These are phyloP conservation scores for Hydrotaea diabolus DNA, from an alignment of 2,888 invertebrate species.

Conservation along the genomic window DNA sequence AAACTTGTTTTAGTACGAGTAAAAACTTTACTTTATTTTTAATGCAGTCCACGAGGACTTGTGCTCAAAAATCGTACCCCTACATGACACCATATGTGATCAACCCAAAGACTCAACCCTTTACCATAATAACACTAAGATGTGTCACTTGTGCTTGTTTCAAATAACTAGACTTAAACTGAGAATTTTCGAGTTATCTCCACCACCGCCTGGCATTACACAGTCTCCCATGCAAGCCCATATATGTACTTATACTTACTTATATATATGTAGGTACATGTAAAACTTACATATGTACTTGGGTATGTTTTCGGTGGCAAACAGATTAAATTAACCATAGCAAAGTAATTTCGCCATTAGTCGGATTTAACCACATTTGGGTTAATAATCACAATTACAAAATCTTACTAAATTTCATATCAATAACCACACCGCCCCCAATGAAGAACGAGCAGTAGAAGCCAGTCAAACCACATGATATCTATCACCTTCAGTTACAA, in stretches of 20 bases:
- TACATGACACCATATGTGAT: too few relatives aligned
- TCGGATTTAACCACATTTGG: slow-evolving; percentile 13
- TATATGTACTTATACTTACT: too few relatives aligned
- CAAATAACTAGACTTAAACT: slow-evolving; percentile 3
- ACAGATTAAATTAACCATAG: background rate
- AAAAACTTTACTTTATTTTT: too few relatives aligned
- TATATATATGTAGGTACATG: too few relatives aligned
- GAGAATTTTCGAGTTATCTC: slow-evolving; percentile 4
- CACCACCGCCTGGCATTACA: background rate
- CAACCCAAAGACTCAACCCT: background rate
- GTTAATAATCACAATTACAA: background rate
- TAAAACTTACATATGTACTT: background rate
- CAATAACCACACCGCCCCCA: background rate
- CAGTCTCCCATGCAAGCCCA: background rate
- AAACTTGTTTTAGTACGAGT: too few relatives aligned
- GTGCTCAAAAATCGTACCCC: too few relatives aligned
- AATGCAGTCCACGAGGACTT: too few relatives aligned
- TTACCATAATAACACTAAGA: background rate
- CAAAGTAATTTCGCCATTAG: background rate
- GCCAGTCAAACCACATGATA: background rate
- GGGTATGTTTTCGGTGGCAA: background rate
- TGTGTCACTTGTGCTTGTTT: background rate
- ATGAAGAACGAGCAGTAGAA: background rate
- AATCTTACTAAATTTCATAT: background rate
- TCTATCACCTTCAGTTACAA: background rate